A percentile compares a stretch with the other conserved stretches of the same genome.
These are phyloP conservation scores for Oreochromis grahami DNA, from an alignment of 2,797 vertebrate genomes.

Conservation along the genomic window DNA sequence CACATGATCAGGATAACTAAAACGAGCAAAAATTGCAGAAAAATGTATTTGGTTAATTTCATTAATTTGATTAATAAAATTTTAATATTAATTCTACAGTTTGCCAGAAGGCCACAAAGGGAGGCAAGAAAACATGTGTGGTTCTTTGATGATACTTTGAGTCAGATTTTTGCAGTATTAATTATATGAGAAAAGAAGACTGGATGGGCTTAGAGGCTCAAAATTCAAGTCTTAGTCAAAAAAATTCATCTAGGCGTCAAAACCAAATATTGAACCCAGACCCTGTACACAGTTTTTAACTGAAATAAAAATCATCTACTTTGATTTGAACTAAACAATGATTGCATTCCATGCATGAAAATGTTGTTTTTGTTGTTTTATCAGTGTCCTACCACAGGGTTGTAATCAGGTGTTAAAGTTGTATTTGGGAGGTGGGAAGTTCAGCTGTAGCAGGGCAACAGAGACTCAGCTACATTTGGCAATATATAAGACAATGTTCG, in stretches of 20 bases:
- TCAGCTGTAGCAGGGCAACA: rapidly evolving
- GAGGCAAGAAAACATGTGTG: rapidly evolving
- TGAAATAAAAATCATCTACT: rapidly evolving
- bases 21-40: too few relatives aligned
- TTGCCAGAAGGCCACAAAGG: too few relatives aligned
- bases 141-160: rapidly evolving
- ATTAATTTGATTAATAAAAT: rapidly evolving
- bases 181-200: rapidly evolving
- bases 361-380: too few relatives aligned
- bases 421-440: rapidly evolving
- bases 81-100: too few relatives aligned
- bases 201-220: too few relatives aligned
- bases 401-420: too few relatives aligned
- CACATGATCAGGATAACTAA: too few relatives aligned
- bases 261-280: rapidly evolving
- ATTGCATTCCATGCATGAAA: rapidly evolving
- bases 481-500: rapidly evolving
- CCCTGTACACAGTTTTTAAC: too few relatives aligned
- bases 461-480: rapidly evolving
- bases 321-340: rapidly evolving
- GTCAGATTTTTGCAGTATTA: too few relatives aligned
- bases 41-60: too few relatives aligned
- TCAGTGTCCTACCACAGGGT: rapidly evolving
- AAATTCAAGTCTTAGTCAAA: too few relatives aligned
- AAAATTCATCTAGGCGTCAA: too few relatives aligned